Evolutionary conservation across 2,113 vertebrate species (phyloP), one percentile per base, ranked within the genome.

Genomic region (Anser cygnoides): DNA sequence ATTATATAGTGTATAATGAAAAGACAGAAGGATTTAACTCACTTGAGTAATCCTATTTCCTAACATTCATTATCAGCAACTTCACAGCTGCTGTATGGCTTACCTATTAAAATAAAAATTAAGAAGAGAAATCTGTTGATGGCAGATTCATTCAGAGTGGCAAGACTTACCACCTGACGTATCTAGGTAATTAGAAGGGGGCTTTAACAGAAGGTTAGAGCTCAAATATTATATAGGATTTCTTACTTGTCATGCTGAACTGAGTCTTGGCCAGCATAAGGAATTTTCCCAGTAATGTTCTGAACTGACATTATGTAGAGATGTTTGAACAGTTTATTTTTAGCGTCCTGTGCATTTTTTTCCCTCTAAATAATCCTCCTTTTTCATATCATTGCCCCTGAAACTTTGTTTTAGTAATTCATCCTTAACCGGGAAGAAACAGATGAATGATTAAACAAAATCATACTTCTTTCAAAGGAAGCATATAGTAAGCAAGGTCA

Each of bases 31-130:
- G 85, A 95, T 96, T 97, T 96, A 93, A 90, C 83, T 95, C 92
- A 84, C 91, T 85, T 93, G 49, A 97, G 70, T 95, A 96, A 97
- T 95, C 88, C 62, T 87, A 89, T 96, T 97, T 95, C 80, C 63
- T 91, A 96, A 85, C n/a, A 66, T 84, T 94, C 92, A 95, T 95
- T 96, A 97, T 96, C 93, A 96, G 92, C 87, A 95, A 93, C 44
- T 93, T 96, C 71, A 84, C 65, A 97, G 94, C 71, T 93, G 54
- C 55, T 79, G 9, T 87, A 77, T 72, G 71, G 81, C 46, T 96
- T 96, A 82, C 55, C 95, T 97, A 94, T 83, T 95, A 95, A 96
- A 90, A 58, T 74, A 84, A 97, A 96, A 96, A 93, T 67, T 90
- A 96, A 61, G 57, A 90, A 67, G 41, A 95, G 66, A 84, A 94